Conservation (phyloP, 1,140 invertebrate species). For the Holcopasites calliopsidis region DNA sequence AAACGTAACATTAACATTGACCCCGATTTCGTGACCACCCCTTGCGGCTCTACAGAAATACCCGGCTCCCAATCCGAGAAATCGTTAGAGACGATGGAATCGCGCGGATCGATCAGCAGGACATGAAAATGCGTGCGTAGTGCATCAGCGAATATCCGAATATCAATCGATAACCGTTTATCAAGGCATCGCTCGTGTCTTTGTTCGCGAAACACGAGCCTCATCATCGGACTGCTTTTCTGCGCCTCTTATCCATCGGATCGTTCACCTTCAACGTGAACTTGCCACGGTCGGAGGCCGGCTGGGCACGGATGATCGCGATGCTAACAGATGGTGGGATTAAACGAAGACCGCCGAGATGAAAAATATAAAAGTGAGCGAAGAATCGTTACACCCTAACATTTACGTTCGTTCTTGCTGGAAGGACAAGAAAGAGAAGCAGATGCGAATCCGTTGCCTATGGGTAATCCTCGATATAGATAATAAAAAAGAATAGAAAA, state of each 20-base stretch:
- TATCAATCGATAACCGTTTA: not conserved
- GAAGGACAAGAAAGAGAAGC: no score
- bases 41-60: not conserved
- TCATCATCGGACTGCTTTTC: no score
- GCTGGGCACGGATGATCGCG: not conserved
- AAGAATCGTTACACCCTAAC: not conserved
- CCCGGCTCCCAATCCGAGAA: not conserved
- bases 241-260: no score
- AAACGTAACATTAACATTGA: conserved; percentile 5
- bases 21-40: not conserved
- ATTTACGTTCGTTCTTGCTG: not conserved
- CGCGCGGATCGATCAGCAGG: not conserved
- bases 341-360: not conserved
- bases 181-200: no score
- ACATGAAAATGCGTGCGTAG: not conserved
- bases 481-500: not conserved
- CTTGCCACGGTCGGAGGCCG: not conserved
- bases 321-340: conserved; percentile 9
- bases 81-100: not conserved
- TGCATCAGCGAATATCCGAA: not conserved
- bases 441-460: no score
- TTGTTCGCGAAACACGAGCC: no score
- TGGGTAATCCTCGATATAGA: no score
- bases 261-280: conserved; percentile 4
- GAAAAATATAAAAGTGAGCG: not conserved